Base-by-base conservation (phyloP, 2,797 vertebrate genomes). In the Neosilurus mollespiculum region DNA sequence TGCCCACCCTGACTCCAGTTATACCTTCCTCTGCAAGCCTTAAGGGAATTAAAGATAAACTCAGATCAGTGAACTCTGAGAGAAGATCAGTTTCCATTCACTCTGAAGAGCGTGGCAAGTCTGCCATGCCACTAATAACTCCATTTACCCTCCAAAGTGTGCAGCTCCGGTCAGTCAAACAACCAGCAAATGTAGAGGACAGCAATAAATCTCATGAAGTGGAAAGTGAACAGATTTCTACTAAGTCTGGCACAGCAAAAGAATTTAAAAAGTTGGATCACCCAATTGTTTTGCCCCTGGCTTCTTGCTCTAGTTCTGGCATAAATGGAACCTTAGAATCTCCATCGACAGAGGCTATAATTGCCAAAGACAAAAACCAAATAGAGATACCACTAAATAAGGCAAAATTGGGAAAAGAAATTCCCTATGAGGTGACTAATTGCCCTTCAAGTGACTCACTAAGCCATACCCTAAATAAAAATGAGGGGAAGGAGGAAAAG, bases 91-190 rank as follows among this genome's bases (percentile, higher is more conserved):
- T 87, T 1, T 85, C 87, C 22, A 91, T 66, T 89, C 93, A 92
- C 0, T 82, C 94, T 88, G 89, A 88, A 81, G 94, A 94, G 2
- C 6, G 87, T 22, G 73, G 58, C 0, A 92, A 89, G 80, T 93
- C 93, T 20, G 87, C 91, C 54, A 94, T 96, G 92, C 97, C 96
- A 61, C 92, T 98, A 62, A 95, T 99, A 87, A 99, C 98, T 54
- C 92, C 97, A 0, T 95, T 97, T 81, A 96, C 94, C 0, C 91
- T 99, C 80, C 97, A 97, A 92, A 97, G 94, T 88, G 95, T 99
- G 70, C 97, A 97, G 87, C 91, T 99, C 85, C 96, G 96, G 86
- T 96, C 96, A 0, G 95, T 98, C 86, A 96, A 91, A 88, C 94
- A 91, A 84, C 78, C 76, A 2, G 91, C 92, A 43, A 91, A 90